These are phyloP conservation scores for Ellobius talpinus DNA, from an alignment of 2,113 vertebrate species.

Conservation along the genomic window DNA sequence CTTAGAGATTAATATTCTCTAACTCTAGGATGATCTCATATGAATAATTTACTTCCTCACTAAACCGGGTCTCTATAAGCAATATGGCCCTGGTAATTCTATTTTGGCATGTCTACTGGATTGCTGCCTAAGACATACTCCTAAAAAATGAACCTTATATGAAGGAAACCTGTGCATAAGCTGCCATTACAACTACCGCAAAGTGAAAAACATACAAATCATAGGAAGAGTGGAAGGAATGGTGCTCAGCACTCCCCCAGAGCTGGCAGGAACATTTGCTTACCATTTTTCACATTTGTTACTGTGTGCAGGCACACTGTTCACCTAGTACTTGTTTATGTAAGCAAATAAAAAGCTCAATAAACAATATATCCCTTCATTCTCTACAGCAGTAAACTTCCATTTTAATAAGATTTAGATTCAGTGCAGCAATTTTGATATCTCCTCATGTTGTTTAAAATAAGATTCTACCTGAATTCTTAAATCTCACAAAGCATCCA, in stretches of 20 bases:
- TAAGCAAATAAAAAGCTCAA: conserved; percentile 69
- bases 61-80: background rate
- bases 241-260: conserved; percentile 40
- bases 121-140: background rate
- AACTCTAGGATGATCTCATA: background rate
- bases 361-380: conserved; percentile 58
- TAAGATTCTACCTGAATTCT: conserved; percentile 60
- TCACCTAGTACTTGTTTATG: conserved; percentile 67
- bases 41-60: conserved; percentile 47
- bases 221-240: conserved; percentile 38
- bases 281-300: conserved; percentile 64
- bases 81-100: background rate
- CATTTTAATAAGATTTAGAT: conserved; percentile 77
- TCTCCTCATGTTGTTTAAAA: conserved; percentile 68
- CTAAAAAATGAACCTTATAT: conserved; percentile 29
- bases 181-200: background rate
- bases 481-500: conserved; percentile 50
- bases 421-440: conserved; percentile 56
- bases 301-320: conserved; percentile 53
- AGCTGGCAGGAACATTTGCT: conserved; percentile 17
- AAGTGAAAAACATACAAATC: conserved; percentile 22
- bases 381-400: conserved; percentile 53
- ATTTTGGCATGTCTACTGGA: background rate
- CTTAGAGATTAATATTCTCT: conserved; percentile 42
- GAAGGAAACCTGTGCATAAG: background rate